phyloP scores from a whole-genome alignment of 2,797 vertebrate species.

The Somateria mollissima region DNA sequence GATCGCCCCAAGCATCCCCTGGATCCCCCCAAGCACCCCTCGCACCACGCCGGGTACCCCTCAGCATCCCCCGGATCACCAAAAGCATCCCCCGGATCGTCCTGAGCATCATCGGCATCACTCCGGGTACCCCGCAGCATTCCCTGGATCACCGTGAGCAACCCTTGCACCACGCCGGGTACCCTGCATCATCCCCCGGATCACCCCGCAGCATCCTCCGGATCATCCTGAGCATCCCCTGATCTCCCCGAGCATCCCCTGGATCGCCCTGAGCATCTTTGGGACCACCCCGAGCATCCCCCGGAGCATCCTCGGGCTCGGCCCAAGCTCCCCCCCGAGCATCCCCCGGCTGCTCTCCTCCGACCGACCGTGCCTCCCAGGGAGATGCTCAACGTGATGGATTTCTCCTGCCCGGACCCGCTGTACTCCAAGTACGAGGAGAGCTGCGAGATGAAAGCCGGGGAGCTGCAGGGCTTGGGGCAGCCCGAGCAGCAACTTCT shows the following conservation, averaged over 20 bases:
- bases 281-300: background rate
- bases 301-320: background rate
- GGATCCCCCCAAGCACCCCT: too few relatives aligned
- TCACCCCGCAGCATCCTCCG: background rate
- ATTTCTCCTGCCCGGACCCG: slow-evolving; percentile 90
- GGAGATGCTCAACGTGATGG: slow-evolving; percentile 92
- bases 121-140: too few relatives aligned
- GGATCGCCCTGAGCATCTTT: background rate
- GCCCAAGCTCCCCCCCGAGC: too few relatives aligned
- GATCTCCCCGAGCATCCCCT: background rate
- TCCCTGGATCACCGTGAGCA: background rate
- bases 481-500: slow-evolving; percentile 84
- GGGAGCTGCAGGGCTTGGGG: slow-evolving; percentile 81
- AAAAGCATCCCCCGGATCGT: too few relatives aligned
- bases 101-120: too few relatives aligned
- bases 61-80: too few relatives aligned
- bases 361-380: background rate
- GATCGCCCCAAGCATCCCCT: too few relatives aligned
- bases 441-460: slow-evolving; percentile 81
- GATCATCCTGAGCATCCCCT: background rate
- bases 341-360: background rate
- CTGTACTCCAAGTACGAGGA: slow-evolving; percentile 89
- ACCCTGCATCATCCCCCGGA: too few relatives aligned
- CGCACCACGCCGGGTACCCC: too few relatives aligned
- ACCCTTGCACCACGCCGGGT: too few relatives aligned